Base-by-base conservation (phyloP, 2,797 vertebrate species). In the Okamejei kenojei region DNA sequence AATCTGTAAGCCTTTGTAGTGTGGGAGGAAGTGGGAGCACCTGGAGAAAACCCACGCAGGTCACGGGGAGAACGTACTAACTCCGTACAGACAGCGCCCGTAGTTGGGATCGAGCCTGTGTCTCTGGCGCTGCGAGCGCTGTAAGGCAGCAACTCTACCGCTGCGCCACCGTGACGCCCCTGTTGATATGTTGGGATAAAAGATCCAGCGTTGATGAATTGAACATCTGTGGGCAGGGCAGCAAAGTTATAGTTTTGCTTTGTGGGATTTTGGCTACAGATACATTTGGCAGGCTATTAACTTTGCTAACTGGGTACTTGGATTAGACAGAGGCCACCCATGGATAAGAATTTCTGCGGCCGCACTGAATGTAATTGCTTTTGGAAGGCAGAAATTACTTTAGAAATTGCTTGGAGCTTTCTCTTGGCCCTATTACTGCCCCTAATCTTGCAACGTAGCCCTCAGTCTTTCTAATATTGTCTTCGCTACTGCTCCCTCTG, bases 241-340 rank as follows among this genome's bases (percentile, higher is more conserved):
- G 65, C 84, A 68, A 68, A 1, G 63, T 68, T 65, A 35, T 35
- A 68, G 29, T 7, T 65, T 88, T 35, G n/a, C 35, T 76, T 91
- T 26, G 65, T 90, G 63, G 74, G 38, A 92, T 71, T 92, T 74
- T 76, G 38, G 71, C 90, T 74, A n/a, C 68, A 74, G 32, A 68
- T 17, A 88, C 32, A 26, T 92, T 92, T 92, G 68, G 90, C 90
- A 92, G 73, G 58, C 68, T 45, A 91, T 91, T 45, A 29, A 74
- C 65, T 91, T 71, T 91, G 21, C 68, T 91, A 74, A 91, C 23
- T 11, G 38, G 90, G 32, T 54, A 91, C 35, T 74, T 71, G 68
- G 90, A 74, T 35, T 73, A 21, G 26, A 91, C 29, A 29, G 68
- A 45, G 90, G 68, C 65, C 90, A 91, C 90, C 90, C 90, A 71